These are phyloP conservation scores for Chesias legatella DNA, from an alignment of 2,888 invertebrate genomes.

Conservation along the genomic window DNA sequence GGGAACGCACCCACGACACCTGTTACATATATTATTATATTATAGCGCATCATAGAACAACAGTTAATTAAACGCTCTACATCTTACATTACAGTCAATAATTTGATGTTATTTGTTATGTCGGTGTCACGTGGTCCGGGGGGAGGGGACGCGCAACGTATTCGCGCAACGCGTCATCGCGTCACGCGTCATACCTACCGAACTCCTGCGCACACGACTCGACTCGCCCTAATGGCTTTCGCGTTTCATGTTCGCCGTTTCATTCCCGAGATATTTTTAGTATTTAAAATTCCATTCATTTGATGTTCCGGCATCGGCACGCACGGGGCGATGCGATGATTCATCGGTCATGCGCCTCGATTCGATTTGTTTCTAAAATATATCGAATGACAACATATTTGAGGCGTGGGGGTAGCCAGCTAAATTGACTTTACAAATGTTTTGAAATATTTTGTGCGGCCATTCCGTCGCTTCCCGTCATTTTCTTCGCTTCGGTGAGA, in stretches of 20 bases:
- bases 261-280: constrained; percentile 39
- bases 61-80: too few relatives aligned
- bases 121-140: constrained; percentile 7
- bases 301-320: constrained; percentile 28
- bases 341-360: constrained; percentile 25
- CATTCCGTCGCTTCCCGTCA: too few relatives aligned
- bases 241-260: constrained; percentile 36
- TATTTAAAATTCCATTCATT: constrained; percentile 38
- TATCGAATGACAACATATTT: constrained; percentile 5
- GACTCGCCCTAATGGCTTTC: constrained; percentile 24
- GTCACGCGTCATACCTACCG: constrained; percentile 14
- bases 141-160: constrained; percentile 5
- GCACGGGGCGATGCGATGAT: constrained; percentile 25
- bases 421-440: not conserved
- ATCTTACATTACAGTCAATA: too few relatives aligned
- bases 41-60: too few relatives aligned
- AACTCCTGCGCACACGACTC: constrained; percentile 3
- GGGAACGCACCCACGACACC: constrained; percentile 88
- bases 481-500: too few relatives aligned
- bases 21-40: constrained; percentile 78
- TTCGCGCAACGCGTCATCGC: constrained; percentile 7
- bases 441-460: not conserved
- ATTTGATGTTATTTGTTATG: too few relatives aligned
- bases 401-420: not conserved
- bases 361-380: constrained; percentile 3